Evolutionary conservation across 2,797 vertebrate species (phyloP).

Genomic region (Oryzias dopingdopingensis): DNA sequence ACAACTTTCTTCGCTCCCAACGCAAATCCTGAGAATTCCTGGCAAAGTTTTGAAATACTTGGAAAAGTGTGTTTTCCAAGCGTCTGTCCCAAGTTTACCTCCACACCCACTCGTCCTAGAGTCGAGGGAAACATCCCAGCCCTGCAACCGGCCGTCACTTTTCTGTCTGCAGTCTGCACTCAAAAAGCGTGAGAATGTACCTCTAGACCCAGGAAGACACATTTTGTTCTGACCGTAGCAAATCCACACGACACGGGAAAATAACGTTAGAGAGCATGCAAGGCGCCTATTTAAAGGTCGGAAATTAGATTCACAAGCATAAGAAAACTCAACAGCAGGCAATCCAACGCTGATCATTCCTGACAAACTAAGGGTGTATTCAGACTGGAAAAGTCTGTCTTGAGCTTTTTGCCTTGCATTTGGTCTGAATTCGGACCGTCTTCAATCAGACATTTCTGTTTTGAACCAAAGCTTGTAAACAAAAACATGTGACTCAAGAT

Average conservation of each 20-base stretch:
- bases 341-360: background rate
- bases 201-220: slow-evolving; percentile 7
- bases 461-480: too few species aligned
- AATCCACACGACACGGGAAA: slow-evolving; percentile 2
- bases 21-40: slow-evolving; percentile 27
- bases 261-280: background rate
- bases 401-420: too few species aligned
- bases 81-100: slow-evolving; percentile 54
- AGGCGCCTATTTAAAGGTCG: slow-evolving; percentile 11
- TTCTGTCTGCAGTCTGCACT: slow-evolving; percentile 22
- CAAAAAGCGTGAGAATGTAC: slow-evolving; percentile 18
- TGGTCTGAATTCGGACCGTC: too few species aligned
- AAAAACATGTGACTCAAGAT: too few species aligned
- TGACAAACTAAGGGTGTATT: slow-evolving; percentile 8
- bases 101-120: slow-evolving; percentile 52
- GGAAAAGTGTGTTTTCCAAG: slow-evolving; percentile 21
- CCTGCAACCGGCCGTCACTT: slow-evolving; percentile 24
- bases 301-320: slow-evolving; percentile 8
- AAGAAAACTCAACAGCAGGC: slow-evolving; percentile 16
- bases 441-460: too few species aligned
- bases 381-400: too few species aligned
- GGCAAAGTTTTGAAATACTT: slow-evolving; percentile 31
- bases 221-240: slow-evolving; percentile 9
- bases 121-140: slow-evolving; percentile 35
- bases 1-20: slow-evolving; percentile 23